Conservation (phyloP, 30 jellyfish, hydroid and myxozoan species). For the Nemopilema nomurai region DNA sequence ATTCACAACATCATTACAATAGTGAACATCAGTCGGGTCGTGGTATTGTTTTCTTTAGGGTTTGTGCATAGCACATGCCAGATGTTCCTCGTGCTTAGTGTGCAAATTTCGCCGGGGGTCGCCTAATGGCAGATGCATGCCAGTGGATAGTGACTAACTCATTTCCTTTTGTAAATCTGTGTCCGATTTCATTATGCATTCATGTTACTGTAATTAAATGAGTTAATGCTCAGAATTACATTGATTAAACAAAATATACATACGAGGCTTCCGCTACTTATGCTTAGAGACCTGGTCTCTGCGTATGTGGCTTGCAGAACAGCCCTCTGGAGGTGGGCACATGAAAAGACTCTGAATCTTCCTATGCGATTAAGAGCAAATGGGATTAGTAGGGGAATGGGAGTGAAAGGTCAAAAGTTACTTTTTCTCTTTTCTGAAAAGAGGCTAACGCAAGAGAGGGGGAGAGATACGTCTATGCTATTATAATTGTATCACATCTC, state of each 20-base stretch:
- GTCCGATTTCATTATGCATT: neutral
- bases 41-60: slow-evolving; percentile 40
- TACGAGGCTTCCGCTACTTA: neutral
- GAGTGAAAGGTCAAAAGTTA: neutral
- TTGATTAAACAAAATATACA: neutral
- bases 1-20: slow-evolving; percentile 32
- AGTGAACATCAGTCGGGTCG: slow-evolving; percentile 33
- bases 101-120: slow-evolving; percentile 34
- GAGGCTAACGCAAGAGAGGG: too few species aligned
- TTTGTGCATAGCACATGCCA: slow-evolving; percentile 49
- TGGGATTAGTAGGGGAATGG: too few species aligned
- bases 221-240: too few species aligned
- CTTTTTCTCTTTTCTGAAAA: too few species aligned
- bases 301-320: neutral
- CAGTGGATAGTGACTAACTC: neutral
- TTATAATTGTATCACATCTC: too few species aligned
- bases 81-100: slow-evolving; percentile 22
- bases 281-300: neutral
- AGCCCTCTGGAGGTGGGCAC: neutral
- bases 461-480: too few species aligned
- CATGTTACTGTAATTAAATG: neutral
- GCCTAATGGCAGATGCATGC: neutral
- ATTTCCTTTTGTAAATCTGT: neutral
- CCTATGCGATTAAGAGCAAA: too few species aligned
- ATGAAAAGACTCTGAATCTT: neutral